Base-by-base conservation (phyloP, 2,888 invertebrate genomes). In the Tillus elongatus region DNA sequence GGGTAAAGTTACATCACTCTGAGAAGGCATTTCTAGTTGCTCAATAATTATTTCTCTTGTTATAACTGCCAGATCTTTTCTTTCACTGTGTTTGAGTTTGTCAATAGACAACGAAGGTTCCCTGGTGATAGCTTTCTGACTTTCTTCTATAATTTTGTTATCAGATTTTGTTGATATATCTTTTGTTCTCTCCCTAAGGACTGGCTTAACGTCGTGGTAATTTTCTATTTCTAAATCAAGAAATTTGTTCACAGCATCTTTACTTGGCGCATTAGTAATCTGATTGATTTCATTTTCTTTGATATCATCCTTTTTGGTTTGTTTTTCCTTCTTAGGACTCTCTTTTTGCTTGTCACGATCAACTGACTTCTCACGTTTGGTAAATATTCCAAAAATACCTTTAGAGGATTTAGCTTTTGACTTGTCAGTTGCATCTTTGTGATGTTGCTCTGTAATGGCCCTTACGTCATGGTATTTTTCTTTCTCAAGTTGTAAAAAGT, bases 221-320 rank as follows among this genome's bases (percentile, higher is more conserved):
- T 38, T 35, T 38, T 35, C 36, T 28, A 58, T 41, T 49, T 58
- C 58, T 29, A 49, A 45, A 16, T 42, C 33, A n/a, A 58, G 32
- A 29, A 57, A 58, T n/a, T 53, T 43, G 27, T 42, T 10, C 24
- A 9, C 24, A 19, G 24, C 24, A 9, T 11, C 11, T 11, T 9
- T 29, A 8, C n/a, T 19, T 6, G 24, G 6, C 6, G 24, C 6
- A 8, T 19, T n/a, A 8, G 24, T n/a, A 19, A 19, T 6, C 6
- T 6, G 24, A 19, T 8, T 6, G 6, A 19, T n/a, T 6, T 19
- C 6, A 6, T 6, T 19, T 8, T 6, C n/a, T 19, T 6, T 19
- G 6, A 19, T n/a, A n/a, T 8, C n/a, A n/a, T 19, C 24, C n/a
- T 19, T 19, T 19, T 6, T 19, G 6, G 6, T n/a, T 19, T 19